Evolutionary conservation across 2,797 vertebrate species (phyloP).

Genomic region (Hippoglossus hippoglossus): DNA sequence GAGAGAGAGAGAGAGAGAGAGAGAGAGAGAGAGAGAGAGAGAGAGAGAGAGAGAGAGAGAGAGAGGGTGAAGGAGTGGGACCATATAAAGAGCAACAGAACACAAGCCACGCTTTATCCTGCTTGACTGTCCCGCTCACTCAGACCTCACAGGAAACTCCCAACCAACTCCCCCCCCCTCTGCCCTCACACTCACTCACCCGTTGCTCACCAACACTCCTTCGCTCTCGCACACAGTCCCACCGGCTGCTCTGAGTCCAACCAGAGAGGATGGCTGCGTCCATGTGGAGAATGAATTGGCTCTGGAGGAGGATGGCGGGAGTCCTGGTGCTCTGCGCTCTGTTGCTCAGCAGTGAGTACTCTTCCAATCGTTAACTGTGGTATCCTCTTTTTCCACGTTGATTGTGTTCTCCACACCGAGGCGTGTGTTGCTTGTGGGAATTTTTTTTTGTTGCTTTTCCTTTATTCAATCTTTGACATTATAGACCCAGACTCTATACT

Average conservation of each 20-base stretch:
- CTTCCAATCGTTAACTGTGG: not conserved
- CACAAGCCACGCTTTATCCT: conserved; percentile 83
- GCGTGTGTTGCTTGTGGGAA: not conserved
- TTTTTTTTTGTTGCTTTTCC: not conserved
- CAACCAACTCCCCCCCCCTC: conserved; percentile 6
- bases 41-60: not conserved
- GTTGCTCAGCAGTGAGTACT: conserved; percentile 82
- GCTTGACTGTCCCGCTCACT: conserved; percentile 74
- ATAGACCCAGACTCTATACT: too few relatives aligned
- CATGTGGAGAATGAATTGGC: conserved; percentile 81
- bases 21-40: conserved; percentile 43
- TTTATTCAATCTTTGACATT: too few relatives aligned
- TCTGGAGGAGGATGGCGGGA: conserved; percentile 68
- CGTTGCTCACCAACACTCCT: conserved; percentile 22
- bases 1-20: too few relatives aligned
- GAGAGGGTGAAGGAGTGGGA: conserved; percentile 49
- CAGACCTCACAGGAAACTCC: conserved; percentile 81
- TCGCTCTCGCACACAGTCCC: conserved; percentile 37
- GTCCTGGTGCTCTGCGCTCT: conserved; percentile 72
- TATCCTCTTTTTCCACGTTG: not conserved
- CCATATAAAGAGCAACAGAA: conserved; percentile 82
- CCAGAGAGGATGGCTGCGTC: conserved; percentile 76
- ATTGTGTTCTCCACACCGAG: not conserved
- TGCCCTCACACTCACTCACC: conserved; percentile 29
- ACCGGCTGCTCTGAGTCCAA: conserved; percentile 46